Conservation (phyloP, 2,797 vertebrate species). For the Pseudomugil tenellus region DNA sequence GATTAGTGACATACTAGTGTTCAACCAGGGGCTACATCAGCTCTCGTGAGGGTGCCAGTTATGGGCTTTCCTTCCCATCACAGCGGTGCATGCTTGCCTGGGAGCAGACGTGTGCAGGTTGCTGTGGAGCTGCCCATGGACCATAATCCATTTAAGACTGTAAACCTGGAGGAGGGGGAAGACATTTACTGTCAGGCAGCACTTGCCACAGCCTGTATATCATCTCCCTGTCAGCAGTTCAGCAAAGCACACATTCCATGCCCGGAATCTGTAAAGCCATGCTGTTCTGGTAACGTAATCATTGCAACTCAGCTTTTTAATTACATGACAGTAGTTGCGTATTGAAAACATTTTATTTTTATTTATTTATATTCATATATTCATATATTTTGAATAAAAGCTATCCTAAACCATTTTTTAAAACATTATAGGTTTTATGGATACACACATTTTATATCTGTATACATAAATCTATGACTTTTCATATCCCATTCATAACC, state of each 20-base stretch:
- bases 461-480: neutral
- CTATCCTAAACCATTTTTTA: neutral
- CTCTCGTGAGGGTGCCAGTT: slow-evolving; percentile 40
- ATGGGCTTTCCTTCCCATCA: slow-evolving; percentile 53
- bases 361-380: no score
- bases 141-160: slow-evolving; percentile 82
- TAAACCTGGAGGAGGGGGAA: slow-evolving; percentile 68
- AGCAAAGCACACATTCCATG: slow-evolving; percentile 37
- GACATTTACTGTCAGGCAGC: slow-evolving; percentile 74
- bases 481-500: neutral
- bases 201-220: slow-evolving; percentile 53
- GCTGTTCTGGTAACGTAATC: neutral
- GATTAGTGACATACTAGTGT: slow-evolving; percentile 61
- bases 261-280: slow-evolving; percentile 32
- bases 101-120: slow-evolving; percentile 66
- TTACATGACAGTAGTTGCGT: neutral
- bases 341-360: neutral
- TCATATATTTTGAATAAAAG: neutral
- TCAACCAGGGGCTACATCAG: slow-evolving; percentile 43
- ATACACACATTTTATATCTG: no score
- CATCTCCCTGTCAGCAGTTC: slow-evolving; percentile 64
- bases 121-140: slow-evolving; percentile 65
- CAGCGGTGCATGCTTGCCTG: slow-evolving; percentile 34
- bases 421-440: no score
- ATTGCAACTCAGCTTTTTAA: slow-evolving; percentile 21